phyloP scores from a whole-genome alignment of 2,113 vertebrate genomes.

The Leptodactylus fuscus region DNA sequence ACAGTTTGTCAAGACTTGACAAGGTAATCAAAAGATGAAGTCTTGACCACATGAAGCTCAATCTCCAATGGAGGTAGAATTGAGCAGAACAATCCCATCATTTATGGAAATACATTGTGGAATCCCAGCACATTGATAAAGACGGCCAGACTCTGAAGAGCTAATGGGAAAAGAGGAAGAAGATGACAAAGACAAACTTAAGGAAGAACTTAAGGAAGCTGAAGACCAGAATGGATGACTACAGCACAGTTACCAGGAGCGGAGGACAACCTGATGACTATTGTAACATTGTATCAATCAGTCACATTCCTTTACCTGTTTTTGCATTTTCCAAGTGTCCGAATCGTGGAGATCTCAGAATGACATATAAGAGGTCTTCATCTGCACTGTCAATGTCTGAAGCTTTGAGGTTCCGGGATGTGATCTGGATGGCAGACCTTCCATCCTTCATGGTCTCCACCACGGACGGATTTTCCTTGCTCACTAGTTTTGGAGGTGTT shows the following conservation, averaged over 20 bases:
- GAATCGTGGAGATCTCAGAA: conserved; percentile 68
- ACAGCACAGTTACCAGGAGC: too few species aligned
- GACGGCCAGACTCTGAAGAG: background rate
- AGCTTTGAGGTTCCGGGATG: conserved; percentile 67
- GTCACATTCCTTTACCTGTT: conserved; percentile 62
- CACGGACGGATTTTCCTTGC: conserved; percentile 63
- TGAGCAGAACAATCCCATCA: too few species aligned
- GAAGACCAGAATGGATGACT: too few species aligned
- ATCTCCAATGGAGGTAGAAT: too few species aligned
- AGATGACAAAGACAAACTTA: background rate
- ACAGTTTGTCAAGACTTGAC: too few species aligned
- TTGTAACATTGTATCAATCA: background rate
- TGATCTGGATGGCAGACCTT: conserved; percentile 67
- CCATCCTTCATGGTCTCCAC: conserved; percentile 65
- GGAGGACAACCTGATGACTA: background rate
- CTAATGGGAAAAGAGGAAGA: background rate
- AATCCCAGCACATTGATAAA: background rate
- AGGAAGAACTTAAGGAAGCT: too few species aligned
- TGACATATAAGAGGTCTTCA: conserved; percentile 70
- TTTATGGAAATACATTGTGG: too few species aligned
- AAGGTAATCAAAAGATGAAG: too few species aligned
- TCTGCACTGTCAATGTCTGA: conserved; percentile 66
- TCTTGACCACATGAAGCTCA: too few species aligned
- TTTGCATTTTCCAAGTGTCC: conserved; percentile 74
- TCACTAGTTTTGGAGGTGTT: conserved; percentile 67